A percentile compares a stretch with the other conserved stretches of the same genome.
Conservation (phyloP, 1,140 invertebrate genomes). For the Palaemon carinicauda region DNA sequence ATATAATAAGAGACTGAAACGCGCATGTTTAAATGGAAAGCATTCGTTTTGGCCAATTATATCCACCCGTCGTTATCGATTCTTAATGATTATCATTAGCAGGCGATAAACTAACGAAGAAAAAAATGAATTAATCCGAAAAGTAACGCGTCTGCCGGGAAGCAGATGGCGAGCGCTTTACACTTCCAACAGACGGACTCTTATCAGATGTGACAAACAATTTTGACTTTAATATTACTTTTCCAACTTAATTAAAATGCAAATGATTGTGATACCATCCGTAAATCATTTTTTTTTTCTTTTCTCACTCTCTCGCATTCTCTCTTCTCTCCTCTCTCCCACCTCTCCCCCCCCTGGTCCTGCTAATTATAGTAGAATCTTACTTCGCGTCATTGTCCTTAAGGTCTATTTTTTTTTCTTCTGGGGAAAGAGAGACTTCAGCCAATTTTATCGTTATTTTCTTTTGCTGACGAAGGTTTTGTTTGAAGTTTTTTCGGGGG, state of each 20-base stretch:
- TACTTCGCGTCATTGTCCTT: neutral
- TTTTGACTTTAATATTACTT: conserved; percentile 35
- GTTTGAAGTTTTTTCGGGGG: too few species aligned
- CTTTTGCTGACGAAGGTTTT: neutral
- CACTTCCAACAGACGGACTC: neutral
- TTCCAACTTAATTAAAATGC: conserved; percentile 27
- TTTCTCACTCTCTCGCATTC: neutral
- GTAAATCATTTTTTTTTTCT: too few species aligned
- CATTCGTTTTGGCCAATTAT: too few species aligned
- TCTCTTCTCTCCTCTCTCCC: neutral
- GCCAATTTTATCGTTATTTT: neutral
- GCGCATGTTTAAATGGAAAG: too few species aligned
- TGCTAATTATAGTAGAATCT: neutral
- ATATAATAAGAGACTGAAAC: too few species aligned
- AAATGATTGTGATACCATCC: conserved; percentile 3
- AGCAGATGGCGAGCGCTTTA: neutral
- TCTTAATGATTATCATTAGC: too few species aligned
- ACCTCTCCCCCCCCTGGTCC: neutral
- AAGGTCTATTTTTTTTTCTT: neutral
- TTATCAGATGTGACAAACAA: conserved; percentile 27
- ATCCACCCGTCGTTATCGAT: too few species aligned
- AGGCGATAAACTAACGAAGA: too few species aligned
- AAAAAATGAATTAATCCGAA: too few species aligned
- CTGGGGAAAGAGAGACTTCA: neutral
- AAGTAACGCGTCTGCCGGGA: too few species aligned